Conservation (phyloP, 1,140 invertebrate species). For the Polypedilum pembai region DNA sequence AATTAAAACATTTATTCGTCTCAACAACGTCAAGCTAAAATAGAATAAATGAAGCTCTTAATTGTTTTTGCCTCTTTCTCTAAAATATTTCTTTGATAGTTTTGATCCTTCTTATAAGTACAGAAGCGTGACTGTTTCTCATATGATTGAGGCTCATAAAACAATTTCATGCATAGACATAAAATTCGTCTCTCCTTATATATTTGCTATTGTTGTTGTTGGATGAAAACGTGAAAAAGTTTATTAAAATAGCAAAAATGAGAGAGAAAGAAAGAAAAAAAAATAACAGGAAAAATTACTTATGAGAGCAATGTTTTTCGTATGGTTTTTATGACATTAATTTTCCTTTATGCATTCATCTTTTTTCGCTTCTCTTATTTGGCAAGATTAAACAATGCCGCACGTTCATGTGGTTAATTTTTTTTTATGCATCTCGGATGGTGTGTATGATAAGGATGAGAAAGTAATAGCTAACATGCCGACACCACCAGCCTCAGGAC, state of each 20-base stretch:
- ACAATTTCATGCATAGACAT: neutral
- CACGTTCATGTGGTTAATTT: slow-evolving; percentile 27
- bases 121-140: neutral
- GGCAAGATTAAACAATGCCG: slow-evolving; percentile 21
- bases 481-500: neutral
- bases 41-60: neutral
- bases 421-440: slow-evolving; percentile 1
- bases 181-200: neutral
- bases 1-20: too few relatives aligned
- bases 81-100: neutral
- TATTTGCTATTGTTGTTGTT: neutral
- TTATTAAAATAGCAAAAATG: slow-evolving; percentile 1
- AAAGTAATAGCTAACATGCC: neutral
- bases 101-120: neutral
- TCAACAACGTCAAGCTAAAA: neutral
- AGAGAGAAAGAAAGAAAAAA: neutral
- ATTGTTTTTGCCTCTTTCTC: neutral
- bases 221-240: slow-evolving; percentile 1
- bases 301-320: slow-evolving; percentile 21
- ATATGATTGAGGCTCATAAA: neutral
- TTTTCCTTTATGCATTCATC: slow-evolving; percentile 27
- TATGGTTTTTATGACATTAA: slow-evolving; percentile 24
- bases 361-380: neutral
- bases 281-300: slow-evolving; percentile 27
- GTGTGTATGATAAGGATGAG: slow-evolving; percentile 23